Percentiles rank a stretch among this genome's conserved stretches.
Conservation (phyloP, 2,797 vertebrate genomes). For the Catostomus latipinnis region DNA sequence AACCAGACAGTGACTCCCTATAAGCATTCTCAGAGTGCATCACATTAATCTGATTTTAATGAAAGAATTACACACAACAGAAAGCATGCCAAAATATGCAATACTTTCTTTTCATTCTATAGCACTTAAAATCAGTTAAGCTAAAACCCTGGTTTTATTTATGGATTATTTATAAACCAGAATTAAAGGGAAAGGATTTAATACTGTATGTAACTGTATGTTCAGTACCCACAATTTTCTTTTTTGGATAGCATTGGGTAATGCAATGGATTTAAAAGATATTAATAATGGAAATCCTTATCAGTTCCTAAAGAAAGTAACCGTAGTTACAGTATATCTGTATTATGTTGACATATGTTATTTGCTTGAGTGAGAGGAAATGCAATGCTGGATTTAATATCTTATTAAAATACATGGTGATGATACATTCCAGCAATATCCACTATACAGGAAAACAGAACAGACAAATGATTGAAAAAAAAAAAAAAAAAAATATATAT, state of each 20-base stretch:
- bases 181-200: no score
- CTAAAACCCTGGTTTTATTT: no score
- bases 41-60: no score
- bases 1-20: no score
- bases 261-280: neutral
- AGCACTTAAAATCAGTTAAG: no score
- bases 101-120: no score
- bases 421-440: neutral
- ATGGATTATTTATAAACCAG: no score
- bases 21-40: no score
- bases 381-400: neutral
- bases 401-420: slow-evolving; percentile 5
- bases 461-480: neutral
- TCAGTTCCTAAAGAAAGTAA: neutral
- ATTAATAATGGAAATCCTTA: neutral
- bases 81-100: no score
- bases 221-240: neutral
- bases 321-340: neutral
- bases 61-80: no score
- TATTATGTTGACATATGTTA: neutral
- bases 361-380: slow-evolving; percentile 16
- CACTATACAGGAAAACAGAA: neutral
- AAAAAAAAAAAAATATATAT: no score
- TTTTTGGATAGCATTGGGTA: neutral
- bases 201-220: no score